Evolutionary conservation across 2,888 invertebrate genomes (phyloP), one percentile per base, ranked within the genome.

Genomic region (Arctia plantaginis): DNA sequence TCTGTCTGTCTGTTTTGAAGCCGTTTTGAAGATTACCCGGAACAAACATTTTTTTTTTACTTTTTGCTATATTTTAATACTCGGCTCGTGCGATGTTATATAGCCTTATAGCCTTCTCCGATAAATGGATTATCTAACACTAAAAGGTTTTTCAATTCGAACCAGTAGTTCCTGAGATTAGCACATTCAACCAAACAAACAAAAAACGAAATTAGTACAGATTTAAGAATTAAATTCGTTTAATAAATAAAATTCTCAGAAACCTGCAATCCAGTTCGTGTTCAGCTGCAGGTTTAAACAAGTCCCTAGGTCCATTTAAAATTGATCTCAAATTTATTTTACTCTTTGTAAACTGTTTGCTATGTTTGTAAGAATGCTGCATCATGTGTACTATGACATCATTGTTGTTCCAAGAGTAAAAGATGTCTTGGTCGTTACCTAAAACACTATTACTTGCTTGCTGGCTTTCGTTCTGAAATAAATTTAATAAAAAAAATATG

Each of bases 351-450:
- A 89, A 30, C 72, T 95, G 94, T 1, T 76, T 84, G 15, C 96
- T 92, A 77, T 96, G 95, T 41, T 90, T 88, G 81, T 93, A 96
- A 75, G 93, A 90, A 81, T 96, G 96, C 75, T 93, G 93, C 91
- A 96, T 93, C 86, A 96, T 95, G 51, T 94, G 89, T 0, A 94
- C 90, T 0, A 90, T 87, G 6, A 88, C 80, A 55, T 89, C 82
- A 72, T 93, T 96, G 78, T 96, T 96, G 81, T 96, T 97, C 96
- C 96, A 97, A 2, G 93, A 91, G 74, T 88, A 94, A 75, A 89
- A 92, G 1, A 80, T 83, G 12, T 74, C 39, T 4, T 35, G 44
- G 4, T 68, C 65, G 39, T 10, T 33, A 27, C n/a, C 33, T 30
- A 51, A 18, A 30, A 39, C n/a, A 69, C 82, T 73, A 23, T 71